Evolutionary conservation across 2,113 vertebrate species (phyloP).

Genomic region (Dromas ardeola): DNA sequence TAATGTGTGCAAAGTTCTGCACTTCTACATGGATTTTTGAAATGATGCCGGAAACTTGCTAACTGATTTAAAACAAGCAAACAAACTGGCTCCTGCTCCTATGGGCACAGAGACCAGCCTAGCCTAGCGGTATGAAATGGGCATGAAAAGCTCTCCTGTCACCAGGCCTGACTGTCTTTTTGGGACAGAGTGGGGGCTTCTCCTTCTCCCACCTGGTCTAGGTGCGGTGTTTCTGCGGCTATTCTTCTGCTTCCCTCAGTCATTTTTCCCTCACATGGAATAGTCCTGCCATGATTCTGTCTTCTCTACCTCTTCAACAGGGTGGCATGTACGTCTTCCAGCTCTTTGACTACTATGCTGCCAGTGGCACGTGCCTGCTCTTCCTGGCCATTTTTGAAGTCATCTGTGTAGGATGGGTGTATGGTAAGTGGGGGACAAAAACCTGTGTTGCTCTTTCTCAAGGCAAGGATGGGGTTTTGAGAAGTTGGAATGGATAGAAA

Average conservation of each 20-base stretch:
- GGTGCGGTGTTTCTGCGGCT: background rate
- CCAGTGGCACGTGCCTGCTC: slow-evolving; percentile 91
- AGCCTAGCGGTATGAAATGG: background rate
- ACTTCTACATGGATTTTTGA: background rate
- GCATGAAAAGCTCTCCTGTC: background rate
- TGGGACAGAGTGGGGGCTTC: background rate
- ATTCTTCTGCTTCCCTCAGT: background rate
- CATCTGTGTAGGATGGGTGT: slow-evolving; percentile 89
- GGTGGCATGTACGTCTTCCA: slow-evolving; percentile 96
- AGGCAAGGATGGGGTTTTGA: background rate
- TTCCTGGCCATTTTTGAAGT: slow-evolving; percentile 89
- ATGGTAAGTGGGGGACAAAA: slow-evolving; percentile 80
- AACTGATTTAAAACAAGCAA: background rate
- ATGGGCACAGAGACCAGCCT: background rate
- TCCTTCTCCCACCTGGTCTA: background rate
- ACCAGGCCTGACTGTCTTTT: background rate
- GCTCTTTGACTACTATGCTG: slow-evolving; percentile 93
- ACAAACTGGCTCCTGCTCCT: background rate
- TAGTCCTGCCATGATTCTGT: background rate
- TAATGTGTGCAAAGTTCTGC: background rate
- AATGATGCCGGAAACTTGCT: background rate
- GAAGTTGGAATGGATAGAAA: background rate
- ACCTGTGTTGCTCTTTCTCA: background rate
- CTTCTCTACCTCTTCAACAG: slow-evolving; percentile 62
- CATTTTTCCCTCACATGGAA: background rate